These are phyloP conservation scores for Papilio helenus DNA, from an alignment of 1,140 invertebrate species.

Conservation along the genomic window DNA sequence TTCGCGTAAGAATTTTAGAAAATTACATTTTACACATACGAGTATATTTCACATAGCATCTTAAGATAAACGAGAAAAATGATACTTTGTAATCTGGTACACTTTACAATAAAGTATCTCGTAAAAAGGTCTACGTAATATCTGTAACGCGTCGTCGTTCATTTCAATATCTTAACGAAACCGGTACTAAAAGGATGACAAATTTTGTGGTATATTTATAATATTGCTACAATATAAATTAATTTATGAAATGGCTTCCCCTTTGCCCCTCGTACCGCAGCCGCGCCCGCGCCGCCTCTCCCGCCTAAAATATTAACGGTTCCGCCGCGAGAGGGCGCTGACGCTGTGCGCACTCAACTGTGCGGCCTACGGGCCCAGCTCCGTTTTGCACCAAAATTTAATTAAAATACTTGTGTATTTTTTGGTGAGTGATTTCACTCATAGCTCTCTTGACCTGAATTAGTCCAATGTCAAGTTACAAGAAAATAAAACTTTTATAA, in stretches of 20 bases:
- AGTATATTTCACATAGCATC: too few species aligned
- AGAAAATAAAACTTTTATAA: background rate
- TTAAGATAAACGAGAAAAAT: background rate
- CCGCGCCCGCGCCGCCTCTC: background rate
- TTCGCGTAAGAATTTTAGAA: too few species aligned
- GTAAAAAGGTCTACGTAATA: background rate
- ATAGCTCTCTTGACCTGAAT: background rate
- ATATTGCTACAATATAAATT: constrained; percentile 5
- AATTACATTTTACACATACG: too few species aligned
- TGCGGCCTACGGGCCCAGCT: background rate
- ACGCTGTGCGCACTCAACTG: background rate
- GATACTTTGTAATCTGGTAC: background rate
- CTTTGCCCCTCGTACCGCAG: background rate
- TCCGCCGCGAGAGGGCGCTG: background rate
- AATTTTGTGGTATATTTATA: constrained; percentile 20
- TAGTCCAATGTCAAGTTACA: background rate
- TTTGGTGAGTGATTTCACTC: background rate
- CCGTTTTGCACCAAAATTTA: background rate
- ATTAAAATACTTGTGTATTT: constrained; percentile 21
- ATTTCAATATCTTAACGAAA: constrained; percentile 21
- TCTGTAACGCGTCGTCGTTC: constrained; percentile 9
- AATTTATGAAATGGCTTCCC: constrained; percentile 21
- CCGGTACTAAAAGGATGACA: background rate
- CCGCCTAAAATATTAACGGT: constrained; percentile 14
- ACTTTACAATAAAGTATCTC: background rate